Percentiles rank a stretch among this genome's conserved stretches.
phyloP scores from a whole-genome alignment of 2,888 invertebrate genomes.

The Macrosiphum euphorbiae region DNA sequence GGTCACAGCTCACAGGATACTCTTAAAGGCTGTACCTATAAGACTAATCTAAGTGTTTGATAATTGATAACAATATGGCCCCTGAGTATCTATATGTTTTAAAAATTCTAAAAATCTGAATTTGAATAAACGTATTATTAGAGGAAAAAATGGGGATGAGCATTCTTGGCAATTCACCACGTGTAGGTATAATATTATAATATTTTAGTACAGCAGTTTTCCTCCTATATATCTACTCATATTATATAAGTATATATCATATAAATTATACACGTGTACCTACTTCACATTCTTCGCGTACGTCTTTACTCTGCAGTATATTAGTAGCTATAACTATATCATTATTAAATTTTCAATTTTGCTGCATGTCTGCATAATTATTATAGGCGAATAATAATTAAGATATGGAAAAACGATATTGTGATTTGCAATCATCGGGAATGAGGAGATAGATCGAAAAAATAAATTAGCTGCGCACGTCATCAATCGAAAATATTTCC shows the following conservation, averaged over 20 bases:
- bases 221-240: not conserved
- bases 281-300: no score
- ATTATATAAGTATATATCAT: no score
- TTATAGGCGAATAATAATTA: not conserved
- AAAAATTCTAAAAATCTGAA: not conserved
- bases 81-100: not conserved
- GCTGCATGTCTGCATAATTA: not conserved
- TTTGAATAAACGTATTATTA: not conserved
- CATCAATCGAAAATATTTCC: not conserved
- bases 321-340: no score
- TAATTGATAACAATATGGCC: not conserved
- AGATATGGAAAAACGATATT: not conserved
- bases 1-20: not conserved
- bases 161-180: not conserved
- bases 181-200: not conserved
- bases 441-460: not conserved
- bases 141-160: not conserved
- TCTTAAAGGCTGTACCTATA: not conserved
- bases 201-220: not conserved
- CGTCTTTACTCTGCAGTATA: no score
- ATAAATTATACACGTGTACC: no score
- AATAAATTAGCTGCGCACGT: not conserved
- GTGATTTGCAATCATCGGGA: not conserved
- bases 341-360: not conserved
- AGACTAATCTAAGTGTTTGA: not conserved